A percentile compares a stretch with the other conserved stretches of the same genome.
Evolutionary conservation across 2,797 vertebrate species (phyloP).

Genomic region (Phylloscopus collybita): DNA sequence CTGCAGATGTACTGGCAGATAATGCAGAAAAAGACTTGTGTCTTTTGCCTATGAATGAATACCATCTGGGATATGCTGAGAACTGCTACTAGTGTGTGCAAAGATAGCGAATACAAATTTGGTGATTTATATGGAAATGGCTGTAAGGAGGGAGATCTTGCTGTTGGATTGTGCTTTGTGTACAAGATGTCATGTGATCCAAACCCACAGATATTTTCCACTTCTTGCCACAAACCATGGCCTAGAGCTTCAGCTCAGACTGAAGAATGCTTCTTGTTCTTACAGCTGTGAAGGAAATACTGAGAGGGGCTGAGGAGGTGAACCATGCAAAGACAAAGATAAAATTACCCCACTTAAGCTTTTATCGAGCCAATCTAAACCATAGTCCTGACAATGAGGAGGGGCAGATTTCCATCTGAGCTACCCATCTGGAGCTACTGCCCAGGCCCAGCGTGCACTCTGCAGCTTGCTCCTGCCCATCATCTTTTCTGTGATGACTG

Average conservation of each 20-base stretch:
- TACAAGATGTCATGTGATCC: neutral
- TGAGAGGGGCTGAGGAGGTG: neutral
- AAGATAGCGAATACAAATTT: neutral
- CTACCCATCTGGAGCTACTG: neutral
- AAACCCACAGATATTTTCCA: neutral
- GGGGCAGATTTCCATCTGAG: neutral
- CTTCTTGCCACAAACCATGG: neutral
- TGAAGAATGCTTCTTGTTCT: neutral
- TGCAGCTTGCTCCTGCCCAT: neutral
- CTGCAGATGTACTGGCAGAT: constrained; percentile 2
- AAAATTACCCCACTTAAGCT: neutral
- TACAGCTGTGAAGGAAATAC: neutral
- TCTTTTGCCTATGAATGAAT: neutral
- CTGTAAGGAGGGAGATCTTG: neutral
- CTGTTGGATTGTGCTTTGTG: neutral
- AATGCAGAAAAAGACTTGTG: neutral
- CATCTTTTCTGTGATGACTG: neutral
- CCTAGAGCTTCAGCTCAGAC: neutral
- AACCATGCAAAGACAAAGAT: neutral
- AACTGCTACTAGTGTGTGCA: neutral
- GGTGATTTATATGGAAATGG: neutral
- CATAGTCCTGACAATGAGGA: neutral
- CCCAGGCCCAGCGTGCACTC: accelerated
- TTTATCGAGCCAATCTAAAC: neutral
- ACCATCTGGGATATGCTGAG: neutral